A percentile compares a stretch with the other conserved stretches of the same genome.
Evolutionary conservation across 92 coral and sea anemone species (phyloP).

Genomic region (Epizoanthus fatuus): DNA sequence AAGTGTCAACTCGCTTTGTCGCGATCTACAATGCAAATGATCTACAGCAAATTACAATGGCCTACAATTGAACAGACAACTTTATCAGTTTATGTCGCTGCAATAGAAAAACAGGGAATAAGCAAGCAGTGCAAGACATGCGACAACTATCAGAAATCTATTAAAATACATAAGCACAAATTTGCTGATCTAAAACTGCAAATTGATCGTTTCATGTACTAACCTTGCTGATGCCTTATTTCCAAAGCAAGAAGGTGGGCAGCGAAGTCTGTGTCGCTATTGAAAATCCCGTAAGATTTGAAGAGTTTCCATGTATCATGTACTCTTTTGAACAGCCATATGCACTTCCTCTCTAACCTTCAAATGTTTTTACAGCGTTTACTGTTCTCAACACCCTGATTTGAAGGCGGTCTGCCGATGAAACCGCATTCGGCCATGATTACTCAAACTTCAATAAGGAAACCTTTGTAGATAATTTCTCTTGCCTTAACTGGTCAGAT

Average conservation of each 20-base stretch:
- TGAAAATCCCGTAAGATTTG: slow-evolving; percentile 7
- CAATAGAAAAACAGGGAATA: too few relatives aligned
- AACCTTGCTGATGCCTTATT: not conserved
- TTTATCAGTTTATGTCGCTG: too few relatives aligned
- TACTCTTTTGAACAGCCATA: not conserved
- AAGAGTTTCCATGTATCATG: slow-evolving; percentile 10
- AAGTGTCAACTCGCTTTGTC: too few relatives aligned
- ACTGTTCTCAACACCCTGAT: not conserved
- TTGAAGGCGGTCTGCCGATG: not conserved
- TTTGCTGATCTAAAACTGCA: too few relatives aligned
- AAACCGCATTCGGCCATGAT: not conserved
- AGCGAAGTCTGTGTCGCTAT: slow-evolving; percentile 2
- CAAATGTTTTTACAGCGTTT: not conserved
- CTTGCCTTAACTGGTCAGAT: slow-evolving; percentile 37
- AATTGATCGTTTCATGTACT: not conserved
- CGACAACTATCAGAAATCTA: too few relatives aligned
- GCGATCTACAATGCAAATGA: too few relatives aligned
- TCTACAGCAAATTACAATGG: too few relatives aligned
- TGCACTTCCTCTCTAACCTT: not conserved
- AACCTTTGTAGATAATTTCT: slow-evolving; percentile 6
- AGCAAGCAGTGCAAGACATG: too few relatives aligned
- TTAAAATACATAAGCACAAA: too few relatives aligned
- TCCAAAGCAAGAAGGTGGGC: slow-evolving; percentile 5
- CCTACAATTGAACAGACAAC: too few relatives aligned
- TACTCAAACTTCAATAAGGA: not conserved